phyloP scores from a whole-genome alignment of 2,797 vertebrate genomes.

The Sebastes miniatus region DNA sequence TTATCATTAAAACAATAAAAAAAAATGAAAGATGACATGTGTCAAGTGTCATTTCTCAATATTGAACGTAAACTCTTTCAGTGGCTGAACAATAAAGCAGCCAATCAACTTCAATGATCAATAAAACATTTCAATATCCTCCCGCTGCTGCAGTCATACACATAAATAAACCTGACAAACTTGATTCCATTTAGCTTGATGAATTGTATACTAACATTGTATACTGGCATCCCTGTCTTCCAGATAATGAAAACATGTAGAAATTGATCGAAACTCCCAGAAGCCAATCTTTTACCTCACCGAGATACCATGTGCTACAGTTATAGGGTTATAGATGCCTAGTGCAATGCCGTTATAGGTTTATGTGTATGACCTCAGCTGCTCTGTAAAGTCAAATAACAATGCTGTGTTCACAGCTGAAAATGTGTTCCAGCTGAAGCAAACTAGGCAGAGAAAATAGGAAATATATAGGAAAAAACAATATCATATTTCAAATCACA shows the following conservation, averaged over 20 bases:
- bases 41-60: constrained; percentile 21
- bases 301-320: constrained; percentile 16
- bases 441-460: constrained; percentile 29
- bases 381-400: constrained; percentile 35
- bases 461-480: constrained; percentile 11
- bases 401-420: constrained; percentile 4
- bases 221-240: constrained; percentile 48
- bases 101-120: constrained; percentile 63
- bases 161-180: constrained; percentile 69
- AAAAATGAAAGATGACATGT: background rate
- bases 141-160: constrained; percentile 26
- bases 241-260: constrained; percentile 68
- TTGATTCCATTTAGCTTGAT: constrained; percentile 71
- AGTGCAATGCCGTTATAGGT: constrained; percentile 3
- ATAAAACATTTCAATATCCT: constrained; percentile 69
- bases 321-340: constrained; percentile 24
- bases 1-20: background rate
- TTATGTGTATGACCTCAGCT: constrained; percentile 51
- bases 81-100: constrained; percentile 39
- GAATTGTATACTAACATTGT: constrained; percentile 48
- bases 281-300: constrained; percentile 53
- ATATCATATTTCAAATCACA: constrained; percentile 49
- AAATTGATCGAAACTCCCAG: constrained; percentile 66
- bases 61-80: constrained; percentile 15
- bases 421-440: background rate